Evolutionary conservation across 2,797 vertebrate genomes (phyloP).

Genomic region (Argyrosomus regius): DNA sequence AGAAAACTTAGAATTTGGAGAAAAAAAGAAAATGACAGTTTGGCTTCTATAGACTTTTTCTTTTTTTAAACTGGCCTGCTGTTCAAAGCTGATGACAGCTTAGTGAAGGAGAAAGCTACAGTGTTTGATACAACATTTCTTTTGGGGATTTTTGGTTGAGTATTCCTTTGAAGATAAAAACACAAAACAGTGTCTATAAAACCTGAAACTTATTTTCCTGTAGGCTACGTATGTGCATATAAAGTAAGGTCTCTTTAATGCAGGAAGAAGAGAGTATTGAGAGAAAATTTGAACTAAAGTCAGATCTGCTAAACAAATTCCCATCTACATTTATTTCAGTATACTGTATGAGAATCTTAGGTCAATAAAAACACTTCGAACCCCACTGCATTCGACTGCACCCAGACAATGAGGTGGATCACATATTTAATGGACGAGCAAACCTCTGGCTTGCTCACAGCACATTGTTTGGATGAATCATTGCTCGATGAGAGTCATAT

Average conservation of each 20-base stretch:
- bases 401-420: conserved; percentile 26
- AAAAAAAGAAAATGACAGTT: background rate
- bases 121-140: background rate
- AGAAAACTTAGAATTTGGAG: background rate
- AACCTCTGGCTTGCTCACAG: conserved; percentile 24
- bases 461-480: conserved; percentile 62
- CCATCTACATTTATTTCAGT: background rate
- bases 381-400: background rate
- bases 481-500: conserved; percentile 52
- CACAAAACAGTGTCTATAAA: background rate
- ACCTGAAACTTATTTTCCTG: background rate
- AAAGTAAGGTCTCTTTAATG: background rate
- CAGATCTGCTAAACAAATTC: background rate
- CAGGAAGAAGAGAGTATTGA: background rate
- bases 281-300: background rate
- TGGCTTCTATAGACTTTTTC: background rate
- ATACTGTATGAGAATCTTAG: background rate
- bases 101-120: background rate
- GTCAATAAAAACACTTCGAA: background rate
- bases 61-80: background rate
- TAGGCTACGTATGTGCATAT: too few relatives aligned
- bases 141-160: too few relatives aligned
- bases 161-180: background rate
- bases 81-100: background rate
- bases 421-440: conserved; percentile 17